phyloP scores from a whole-genome alignment of 2,113 vertebrate species.

The Leucosticte australis region DNA sequence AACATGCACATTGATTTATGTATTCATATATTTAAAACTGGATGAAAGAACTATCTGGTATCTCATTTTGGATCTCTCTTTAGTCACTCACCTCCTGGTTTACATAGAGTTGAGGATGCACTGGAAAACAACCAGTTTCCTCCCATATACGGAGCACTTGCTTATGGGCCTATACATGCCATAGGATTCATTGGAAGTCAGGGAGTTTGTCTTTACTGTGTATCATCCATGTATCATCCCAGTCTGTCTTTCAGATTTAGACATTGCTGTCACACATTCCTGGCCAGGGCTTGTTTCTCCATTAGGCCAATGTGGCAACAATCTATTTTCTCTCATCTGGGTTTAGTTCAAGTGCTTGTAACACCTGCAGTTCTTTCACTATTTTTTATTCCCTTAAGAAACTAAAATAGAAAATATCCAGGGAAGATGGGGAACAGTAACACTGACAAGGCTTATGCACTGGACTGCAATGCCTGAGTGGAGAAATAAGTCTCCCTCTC shows the following conservation, averaged over 20 bases:
- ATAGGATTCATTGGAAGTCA: neutral
- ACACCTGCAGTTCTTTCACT: neutral
- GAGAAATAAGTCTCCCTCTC: neutral
- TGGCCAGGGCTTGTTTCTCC: neutral
- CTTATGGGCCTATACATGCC: slow-evolving; percentile 1
- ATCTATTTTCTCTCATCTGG: neutral
- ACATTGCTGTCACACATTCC: slow-evolving; percentile 6
- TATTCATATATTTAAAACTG: slow-evolving; percentile 59
- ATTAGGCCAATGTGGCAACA: neutral
- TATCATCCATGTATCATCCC: neutral
- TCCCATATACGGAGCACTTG: neutral
- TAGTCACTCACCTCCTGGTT: slow-evolving; percentile 18
- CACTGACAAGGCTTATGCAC: neutral
- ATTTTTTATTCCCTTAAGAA: neutral
- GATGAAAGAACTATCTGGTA: slow-evolving; percentile 56
- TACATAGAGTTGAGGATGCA: slow-evolving; percentile 28
- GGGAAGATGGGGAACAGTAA: neutral
- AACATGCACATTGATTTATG: slow-evolving; percentile 60
- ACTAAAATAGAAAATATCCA: neutral
- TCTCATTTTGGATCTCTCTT: slow-evolving; percentile 49
- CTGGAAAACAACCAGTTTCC: slow-evolving; percentile 22
- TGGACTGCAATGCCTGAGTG: neutral
- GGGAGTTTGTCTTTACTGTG: neutral
- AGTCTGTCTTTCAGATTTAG: slow-evolving; percentile 3
- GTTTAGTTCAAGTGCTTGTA: neutral